These are phyloP conservation scores for Ennomos erosarius DNA, from an alignment of 2,888 invertebrate species.

Conservation along the genomic window DNA sequence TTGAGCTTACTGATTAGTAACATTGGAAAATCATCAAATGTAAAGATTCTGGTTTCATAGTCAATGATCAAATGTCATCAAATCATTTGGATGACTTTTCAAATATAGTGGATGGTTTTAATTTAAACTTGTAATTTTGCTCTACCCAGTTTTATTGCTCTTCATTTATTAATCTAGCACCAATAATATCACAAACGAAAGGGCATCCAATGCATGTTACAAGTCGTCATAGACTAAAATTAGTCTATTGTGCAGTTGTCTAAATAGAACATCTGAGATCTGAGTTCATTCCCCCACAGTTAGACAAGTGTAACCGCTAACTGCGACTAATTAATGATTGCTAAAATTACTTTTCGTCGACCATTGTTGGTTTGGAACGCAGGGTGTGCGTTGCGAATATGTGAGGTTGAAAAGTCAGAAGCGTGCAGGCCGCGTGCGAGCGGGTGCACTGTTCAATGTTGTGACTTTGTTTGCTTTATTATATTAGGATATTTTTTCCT, in stretches of 20 bases:
- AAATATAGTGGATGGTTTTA: too few relatives aligned
- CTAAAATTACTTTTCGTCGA: slow-evolving; percentile 59
- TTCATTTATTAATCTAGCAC: too few relatives aligned
- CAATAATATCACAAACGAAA: too few relatives aligned
- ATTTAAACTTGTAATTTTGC: too few relatives aligned
- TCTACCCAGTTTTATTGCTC: too few relatives aligned
- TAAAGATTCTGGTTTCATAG: too few relatives aligned
- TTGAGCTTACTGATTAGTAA: too few relatives aligned
- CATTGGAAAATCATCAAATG: too few relatives aligned
- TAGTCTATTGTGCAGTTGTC: slow-evolving; percentile 20
- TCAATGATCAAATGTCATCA: too few relatives aligned
- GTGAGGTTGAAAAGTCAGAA: not conserved
- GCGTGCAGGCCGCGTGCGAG: not conserved
- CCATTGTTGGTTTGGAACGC: slow-evolving; percentile 49
- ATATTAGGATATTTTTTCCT: too few relatives aligned
- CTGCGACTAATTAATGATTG: slow-evolving; percentile 48
- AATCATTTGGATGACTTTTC: too few relatives aligned
- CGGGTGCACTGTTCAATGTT: not conserved
- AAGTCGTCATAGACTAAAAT: slow-evolving; percentile 7
- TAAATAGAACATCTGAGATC: slow-evolving; percentile 37
- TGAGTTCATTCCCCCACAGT: slow-evolving; percentile 46
- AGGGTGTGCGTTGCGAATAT: not conserved
- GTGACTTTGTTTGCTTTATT: not conserved
- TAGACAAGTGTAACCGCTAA: slow-evolving; percentile 36
- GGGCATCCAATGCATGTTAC: too few relatives aligned